Evolutionary conservation across 2,888 invertebrate genomes (phyloP), one percentile per base, ranked within the genome.

Genomic region (Eilema depressum): DNA sequence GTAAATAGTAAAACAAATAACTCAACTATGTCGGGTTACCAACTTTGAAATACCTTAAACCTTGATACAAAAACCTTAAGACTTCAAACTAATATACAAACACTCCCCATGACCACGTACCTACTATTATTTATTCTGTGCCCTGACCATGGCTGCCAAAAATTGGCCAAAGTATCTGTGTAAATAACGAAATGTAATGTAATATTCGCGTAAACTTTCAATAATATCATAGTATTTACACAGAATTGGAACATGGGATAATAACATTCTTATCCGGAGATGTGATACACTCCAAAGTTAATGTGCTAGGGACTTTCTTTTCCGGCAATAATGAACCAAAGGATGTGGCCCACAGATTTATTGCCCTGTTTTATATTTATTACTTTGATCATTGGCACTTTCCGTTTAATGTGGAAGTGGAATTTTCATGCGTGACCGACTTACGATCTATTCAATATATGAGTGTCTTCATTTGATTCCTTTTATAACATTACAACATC

Each of bases 301-400:
- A 84, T 84, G 81, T 76, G 71, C 74, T 80, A 70, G 76, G 72
- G 73, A 70, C 73, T 79, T 76, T 79, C 78, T 77, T 67, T 71
- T 73, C 69, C 78, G 47, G 71, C 71, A 79, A 84, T 81, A 85
- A 85, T 82, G 77, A 79, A 73, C 74, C 69, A 59, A 68, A 76
- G 78, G 83, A 81, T 83, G 79, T 75, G 77, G 75, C 74, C 77
- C 56, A 63, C 75, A 77, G 78, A 84, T 84, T 84, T 84, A 84
- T 83, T 63, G 63, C 83, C 64, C 70, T 73, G 81, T 74, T 75
- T 81, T 80, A 75, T 82, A 83, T 84, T 80, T 82, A 82, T 82
- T 75, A 79, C 81, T 80, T 77, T 75, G 80, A 80, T 82, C 80
- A 80, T 75, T 79, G 77, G 71, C 80, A 74, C 80, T 78, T 76